These are phyloP conservation scores for Habrosyne pyritoides DNA, from an alignment of 2,888 invertebrate genomes.

Conservation along the genomic window DNA sequence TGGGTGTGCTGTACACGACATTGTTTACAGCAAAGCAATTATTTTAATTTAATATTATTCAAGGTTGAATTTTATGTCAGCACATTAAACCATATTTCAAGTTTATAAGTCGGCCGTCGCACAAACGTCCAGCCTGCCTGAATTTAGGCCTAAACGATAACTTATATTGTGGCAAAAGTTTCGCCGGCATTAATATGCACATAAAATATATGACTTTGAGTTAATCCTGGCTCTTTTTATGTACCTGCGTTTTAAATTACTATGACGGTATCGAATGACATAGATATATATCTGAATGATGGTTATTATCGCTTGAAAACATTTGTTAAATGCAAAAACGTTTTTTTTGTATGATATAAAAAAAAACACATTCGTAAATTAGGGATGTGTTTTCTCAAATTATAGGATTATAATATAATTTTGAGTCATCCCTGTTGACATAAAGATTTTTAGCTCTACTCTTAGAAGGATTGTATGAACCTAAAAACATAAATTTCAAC, in stretches of 20 bases:
- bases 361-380: too few relatives aligned
- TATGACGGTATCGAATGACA: too few relatives aligned
- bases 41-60: constrained; percentile 28
- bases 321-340: too few relatives aligned
- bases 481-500: constrained; percentile 24
- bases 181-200: background rate
- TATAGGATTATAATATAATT: too few relatives aligned
- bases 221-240: constrained; percentile 12
- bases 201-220: constrained; percentile 3
- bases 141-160: constrained; percentile 49
- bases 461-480: too few relatives aligned
- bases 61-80: background rate
- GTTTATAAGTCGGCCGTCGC: constrained; percentile 32
- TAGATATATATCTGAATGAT: too few relatives aligned
- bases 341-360: too few relatives aligned
- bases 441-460: too few relatives aligned
- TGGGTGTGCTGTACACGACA: constrained; percentile 30
- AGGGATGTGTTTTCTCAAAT: too few relatives aligned
- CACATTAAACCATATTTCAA: constrained; percentile 18
- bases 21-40: constrained; percentile 32
- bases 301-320: too few relatives aligned
- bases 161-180: background rate
- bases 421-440: too few relatives aligned
- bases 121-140: background rate
- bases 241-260: too few relatives aligned